Base-by-base conservation (phyloP, 2,113 vertebrate genomes). In the Leuciscus idus region DNA sequence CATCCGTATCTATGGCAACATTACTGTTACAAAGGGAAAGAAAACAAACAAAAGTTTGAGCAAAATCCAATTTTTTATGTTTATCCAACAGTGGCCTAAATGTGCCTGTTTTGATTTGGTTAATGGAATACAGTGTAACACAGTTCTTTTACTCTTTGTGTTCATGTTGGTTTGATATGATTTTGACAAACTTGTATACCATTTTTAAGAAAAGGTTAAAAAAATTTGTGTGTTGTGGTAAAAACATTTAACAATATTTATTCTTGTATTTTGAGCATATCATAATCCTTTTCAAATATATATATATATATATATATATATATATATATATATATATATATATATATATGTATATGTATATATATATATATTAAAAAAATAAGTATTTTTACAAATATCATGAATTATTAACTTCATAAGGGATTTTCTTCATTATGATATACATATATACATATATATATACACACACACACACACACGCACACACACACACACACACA, bases 71-170 rank as follows among this genome's bases (percentile, higher is more conserved):
- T 33, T n/a, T 73, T 74, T 74, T 74, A 13, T 48, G 48, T 55
- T 57, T 36, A 26, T 59, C 52, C 21, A 57, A 39, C 26, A 59
- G 39, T 72, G 52, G 59, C 83, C 19, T 59, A 52, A 33, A 46
- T 19, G 48, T 81, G 57, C 76, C 43, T 48, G 52, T 17, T 87
- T 68, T 80, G 76, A 74, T 80, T 80, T 64, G 17, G 15, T 39
- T 4, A 72, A 48, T 48, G 6, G 15, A 28, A 74, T 48, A 12
- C 26, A 26, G 72, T 26, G 43, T 74, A 26, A 74, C 13, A 48
- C 43, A 74, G 21, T 36, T 36, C 19, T 39, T 72, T 15, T 6
- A 72, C 36, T 72, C 36, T 48, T 48, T 48, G 12, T n/a, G 43
- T 26, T 74, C 4, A 15, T 48, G n/a, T 74, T 48, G 23, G 11